Evolutionary conservation across 2,113 vertebrate genomes (phyloP), one percentile per base, ranked within the genome.

Genomic region (Coturnix japonica): DNA sequence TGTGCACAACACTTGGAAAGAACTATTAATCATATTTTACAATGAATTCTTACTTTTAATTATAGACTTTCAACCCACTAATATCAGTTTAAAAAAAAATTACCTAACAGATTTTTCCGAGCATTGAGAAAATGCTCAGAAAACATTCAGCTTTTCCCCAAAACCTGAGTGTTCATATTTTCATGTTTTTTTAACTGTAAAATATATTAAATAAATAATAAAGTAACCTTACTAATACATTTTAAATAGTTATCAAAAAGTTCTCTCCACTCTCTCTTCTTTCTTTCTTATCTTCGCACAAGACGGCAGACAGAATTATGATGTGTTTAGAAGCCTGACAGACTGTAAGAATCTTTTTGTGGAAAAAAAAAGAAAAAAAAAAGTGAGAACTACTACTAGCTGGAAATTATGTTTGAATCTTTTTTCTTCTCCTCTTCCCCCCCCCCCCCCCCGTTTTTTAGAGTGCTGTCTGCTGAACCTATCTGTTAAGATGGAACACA

Each of bases 401-500:
- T 93, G 72, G 66, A 93, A 94, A 83, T 71, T 61, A 84, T 95
- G 63, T 79, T 89, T 91, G 60, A 89, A 84, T 89, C 66, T 73
- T 76, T 76, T 90, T 78, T 75, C 89, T 43, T 7, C 31, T 73
- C 87, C 39, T 78, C 73, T 88, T 37, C 7, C 31, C 16, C 11
- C 3, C 18, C n/a, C n/a, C n/a, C n/a, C n/a, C n/a, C n/a, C n/a
- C n/a, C n/a, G n/a, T 28, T 1, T 2, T 53, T 93, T 89, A 64
- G 39, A 89, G 89, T 81, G 72, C 7, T 84, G 95, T 94, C 84
- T 46, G 53, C 63, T 88, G 85, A 96, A 95, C 92, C 91, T 85
- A 87, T 94, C 95, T 94, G 91, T 90, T 93, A 96, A 94, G 92
- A 93, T 4, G 86, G 76, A 91, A 75, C 91, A 85, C 81, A 94